A percentile compares a stretch with the other conserved stretches of the same genome.
phyloP scores from a whole-genome alignment of 2,113 vertebrate species.

The Gymnocephalus cernua region DNA sequence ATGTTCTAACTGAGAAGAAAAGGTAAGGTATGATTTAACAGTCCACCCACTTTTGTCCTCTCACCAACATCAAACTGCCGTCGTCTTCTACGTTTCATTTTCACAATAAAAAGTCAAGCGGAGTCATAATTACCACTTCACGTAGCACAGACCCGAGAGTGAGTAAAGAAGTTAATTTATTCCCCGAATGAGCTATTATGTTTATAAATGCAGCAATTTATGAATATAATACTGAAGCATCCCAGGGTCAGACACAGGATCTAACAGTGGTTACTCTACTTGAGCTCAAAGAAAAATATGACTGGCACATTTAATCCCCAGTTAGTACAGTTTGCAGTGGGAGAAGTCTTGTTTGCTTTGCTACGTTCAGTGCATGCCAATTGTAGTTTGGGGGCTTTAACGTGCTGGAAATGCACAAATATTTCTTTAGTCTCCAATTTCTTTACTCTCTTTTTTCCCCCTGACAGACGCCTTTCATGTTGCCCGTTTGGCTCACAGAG shows the following conservation, averaged over 20 bases:
- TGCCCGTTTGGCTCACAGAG: not conserved
- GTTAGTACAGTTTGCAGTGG: not conserved
- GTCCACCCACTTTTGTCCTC: not conserved
- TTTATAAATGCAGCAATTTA: not conserved
- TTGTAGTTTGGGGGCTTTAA: not conserved
- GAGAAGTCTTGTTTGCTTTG: slow-evolving; percentile 9
- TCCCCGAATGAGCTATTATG: not conserved
- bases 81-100: not conserved
- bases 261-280: not conserved
- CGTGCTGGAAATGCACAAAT: not conserved
- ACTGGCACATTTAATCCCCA: slow-evolving; percentile 11
- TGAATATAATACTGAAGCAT: not conserved
- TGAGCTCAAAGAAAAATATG: not conserved
- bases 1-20: not conserved
- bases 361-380: not conserved
- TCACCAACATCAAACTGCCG: not conserved
- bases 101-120: not conserved
- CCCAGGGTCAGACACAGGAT: not conserved
- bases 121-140: not conserved
- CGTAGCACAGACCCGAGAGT: too few relatives aligned
- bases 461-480: slow-evolving; percentile 10
- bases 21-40: not conserved
- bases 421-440: not conserved
- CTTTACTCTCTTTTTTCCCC: not conserved
- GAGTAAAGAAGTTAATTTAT: not conserved